Percentiles rank a stretch among this genome's conserved stretches.
Evolutionary conservation across 2,113 vertebrate genomes (phyloP).

Genomic region (Crotalus tigris): DNA sequence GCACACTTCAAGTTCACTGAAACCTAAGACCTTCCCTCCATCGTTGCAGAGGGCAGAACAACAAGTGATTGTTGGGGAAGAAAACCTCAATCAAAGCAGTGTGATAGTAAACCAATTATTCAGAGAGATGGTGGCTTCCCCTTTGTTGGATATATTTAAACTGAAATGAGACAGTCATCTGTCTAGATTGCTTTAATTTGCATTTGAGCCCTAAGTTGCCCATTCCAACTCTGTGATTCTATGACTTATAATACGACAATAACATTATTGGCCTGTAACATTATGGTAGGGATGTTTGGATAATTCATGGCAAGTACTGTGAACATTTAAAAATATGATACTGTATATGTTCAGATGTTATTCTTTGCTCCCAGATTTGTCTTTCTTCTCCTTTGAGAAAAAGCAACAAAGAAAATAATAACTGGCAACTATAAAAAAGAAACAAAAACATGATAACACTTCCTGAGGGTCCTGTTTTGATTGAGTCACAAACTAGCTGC

Average conservation of each 20-base stretch:
- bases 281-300: not conserved
- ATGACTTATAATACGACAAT: not conserved
- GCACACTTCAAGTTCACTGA: not conserved
- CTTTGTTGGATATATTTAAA: not conserved
- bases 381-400: not conserved
- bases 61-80: not conserved
- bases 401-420: not conserved
- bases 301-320: not conserved
- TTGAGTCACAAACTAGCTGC: not conserved
- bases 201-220: not conserved
- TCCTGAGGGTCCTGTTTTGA: not conserved
- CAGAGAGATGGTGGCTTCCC: not conserved
- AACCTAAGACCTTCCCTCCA: not conserved
- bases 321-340: not conserved
- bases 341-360: not conserved
- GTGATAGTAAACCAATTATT: not conserved
- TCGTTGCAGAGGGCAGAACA: not conserved
- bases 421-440: too few relatives aligned
- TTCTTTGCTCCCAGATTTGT: not conserved
- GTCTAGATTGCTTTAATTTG: not conserved
- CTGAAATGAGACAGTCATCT: not conserved
- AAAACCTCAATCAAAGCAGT: not conserved
- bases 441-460: not conserved
- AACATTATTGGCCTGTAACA: not conserved
- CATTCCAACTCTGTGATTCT: not conserved